Conservation (phyloP, 1,140 invertebrate genomes). For the Penaeus indicus region DNA sequence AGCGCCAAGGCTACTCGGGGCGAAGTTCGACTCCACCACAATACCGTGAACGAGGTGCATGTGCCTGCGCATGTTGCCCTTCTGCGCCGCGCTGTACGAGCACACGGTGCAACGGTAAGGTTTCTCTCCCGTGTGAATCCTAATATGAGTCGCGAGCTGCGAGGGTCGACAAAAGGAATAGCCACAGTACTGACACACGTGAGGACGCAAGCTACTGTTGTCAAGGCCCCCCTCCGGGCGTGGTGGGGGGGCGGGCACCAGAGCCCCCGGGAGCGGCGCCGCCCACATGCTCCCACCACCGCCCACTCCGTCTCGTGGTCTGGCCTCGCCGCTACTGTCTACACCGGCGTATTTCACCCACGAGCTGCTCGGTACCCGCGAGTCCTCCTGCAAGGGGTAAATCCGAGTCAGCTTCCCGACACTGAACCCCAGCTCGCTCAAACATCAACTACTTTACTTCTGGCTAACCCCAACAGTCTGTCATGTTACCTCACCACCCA, state of each 20-base stretch:
- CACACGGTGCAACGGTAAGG: slow-evolving; percentile 46
- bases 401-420: slow-evolving; percentile 30
- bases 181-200: slow-evolving; percentile 54
- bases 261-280: neutral
- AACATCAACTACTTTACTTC: neutral
- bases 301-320: slow-evolving; percentile 13
- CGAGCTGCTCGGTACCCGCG: slow-evolving; percentile 41
- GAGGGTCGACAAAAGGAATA: slow-evolving; percentile 54
- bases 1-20: neutral
- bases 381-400: slow-evolving; percentile 57
- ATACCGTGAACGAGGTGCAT: slow-evolving; percentile 56
- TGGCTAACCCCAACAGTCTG: neutral
- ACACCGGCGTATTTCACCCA: slow-evolving; percentile 46
- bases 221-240: slow-evolving; percentile 28
- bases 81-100: slow-evolving; percentile 53
- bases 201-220: slow-evolving; percentile 18
- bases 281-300: slow-evolving; percentile 26
- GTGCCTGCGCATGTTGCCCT: slow-evolving; percentile 56
- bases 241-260: neutral
- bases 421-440: too few relatives aligned
- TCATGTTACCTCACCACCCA: too few relatives aligned
- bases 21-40: slow-evolving; percentile 17
- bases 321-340: slow-evolving; percentile 12
- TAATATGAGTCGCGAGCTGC: slow-evolving; percentile 51
- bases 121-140: slow-evolving; percentile 55